phyloP scores from a whole-genome alignment of 2,797 vertebrate species.

The Lindbergichthys nudifrons region DNA sequence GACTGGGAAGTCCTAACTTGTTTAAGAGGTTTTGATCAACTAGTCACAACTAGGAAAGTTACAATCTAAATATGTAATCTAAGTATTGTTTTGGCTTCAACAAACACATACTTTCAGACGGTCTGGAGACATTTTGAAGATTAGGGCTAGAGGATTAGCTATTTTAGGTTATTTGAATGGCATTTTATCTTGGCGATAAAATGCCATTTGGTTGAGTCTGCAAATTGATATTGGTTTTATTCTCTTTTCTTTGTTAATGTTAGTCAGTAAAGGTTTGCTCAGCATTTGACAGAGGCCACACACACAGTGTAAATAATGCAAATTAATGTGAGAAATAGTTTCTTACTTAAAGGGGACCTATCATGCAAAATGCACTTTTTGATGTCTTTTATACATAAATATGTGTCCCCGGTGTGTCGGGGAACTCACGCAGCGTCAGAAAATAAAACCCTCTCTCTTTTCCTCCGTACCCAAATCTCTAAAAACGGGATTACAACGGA shows the following conservation, averaged over 20 bases:
- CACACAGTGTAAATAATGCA: neutral
- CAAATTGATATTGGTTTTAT: too few relatives aligned
- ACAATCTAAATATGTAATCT: slow-evolving; percentile 31
- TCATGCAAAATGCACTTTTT: too few relatives aligned
- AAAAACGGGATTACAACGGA: too few relatives aligned
- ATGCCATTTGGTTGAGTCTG: slow-evolving; percentile 40
- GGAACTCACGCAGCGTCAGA: too few relatives aligned
- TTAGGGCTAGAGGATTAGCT: slow-evolving; percentile 65
- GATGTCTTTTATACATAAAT: too few relatives aligned
- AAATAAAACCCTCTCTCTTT: too few relatives aligned
- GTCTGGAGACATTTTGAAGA: slow-evolving; percentile 71
- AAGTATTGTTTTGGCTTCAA: slow-evolving; percentile 65
- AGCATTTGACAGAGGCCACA: too few relatives aligned
- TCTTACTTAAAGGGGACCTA: neutral
- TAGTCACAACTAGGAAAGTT: slow-evolving; percentile 2
- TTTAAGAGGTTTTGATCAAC: neutral
- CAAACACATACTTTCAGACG: slow-evolving; percentile 54
- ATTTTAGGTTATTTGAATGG: slow-evolving; percentile 56
- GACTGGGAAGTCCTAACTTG: neutral
- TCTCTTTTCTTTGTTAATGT: too few relatives aligned
- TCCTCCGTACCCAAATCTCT: too few relatives aligned
- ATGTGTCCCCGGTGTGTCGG: too few relatives aligned
- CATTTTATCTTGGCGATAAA: slow-evolving; percentile 68
- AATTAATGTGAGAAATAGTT: neutral
- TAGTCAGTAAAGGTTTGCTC: too few relatives aligned